Evolutionary conservation across 2,888 invertebrate species (phyloP).

Genomic region (Ophonus ardosiacus): DNA sequence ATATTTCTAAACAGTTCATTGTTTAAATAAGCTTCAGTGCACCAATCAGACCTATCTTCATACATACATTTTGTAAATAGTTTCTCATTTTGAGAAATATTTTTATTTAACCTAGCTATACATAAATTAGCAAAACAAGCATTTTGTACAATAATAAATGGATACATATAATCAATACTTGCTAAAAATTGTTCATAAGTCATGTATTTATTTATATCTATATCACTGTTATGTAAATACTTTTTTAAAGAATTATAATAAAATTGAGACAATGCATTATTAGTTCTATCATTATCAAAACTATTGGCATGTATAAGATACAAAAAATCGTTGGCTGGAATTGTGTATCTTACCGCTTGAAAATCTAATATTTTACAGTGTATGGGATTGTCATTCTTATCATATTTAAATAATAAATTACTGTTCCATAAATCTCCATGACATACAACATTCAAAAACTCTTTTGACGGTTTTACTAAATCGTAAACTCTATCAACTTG

Average conservation of each 20-base stretch:
- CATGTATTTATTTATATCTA: slow-evolving; percentile 55
- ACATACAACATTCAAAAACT: slow-evolving; percentile 77
- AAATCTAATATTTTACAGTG: slow-evolving; percentile 71
- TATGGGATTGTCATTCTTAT: slow-evolving; percentile 65
- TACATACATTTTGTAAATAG: slow-evolving; percentile 26
- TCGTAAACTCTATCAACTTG: slow-evolving; percentile 68
- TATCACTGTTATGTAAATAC: slow-evolving; percentile 31
- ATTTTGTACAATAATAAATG: slow-evolving; percentile 18
- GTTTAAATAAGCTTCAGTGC: slow-evolving; percentile 36
- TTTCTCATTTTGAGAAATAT: slow-evolving; percentile 3
- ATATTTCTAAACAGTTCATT: slow-evolving; percentile 39
- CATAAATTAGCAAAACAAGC: slow-evolving; percentile 36
- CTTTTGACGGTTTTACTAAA: slow-evolving; percentile 72
- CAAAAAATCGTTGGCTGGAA: slow-evolving; percentile 81
- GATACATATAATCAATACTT: slow-evolving; percentile 43
- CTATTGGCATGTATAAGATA: slow-evolving; percentile 66
- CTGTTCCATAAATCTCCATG: slow-evolving; percentile 81
- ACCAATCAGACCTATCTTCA: slow-evolving; percentile 34
- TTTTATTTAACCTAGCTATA: neutral
- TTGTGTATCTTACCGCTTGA: slow-evolving; percentile 76
- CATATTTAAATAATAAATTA: slow-evolving; percentile 70
- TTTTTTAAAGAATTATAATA: slow-evolving; percentile 65
- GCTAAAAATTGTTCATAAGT: slow-evolving; percentile 46
- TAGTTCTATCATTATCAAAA: neutral
- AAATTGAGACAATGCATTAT: slow-evolving; percentile 65